Base-by-base conservation (phyloP, 1,140 invertebrate genomes). In the Drosophila erecta region DNA sequence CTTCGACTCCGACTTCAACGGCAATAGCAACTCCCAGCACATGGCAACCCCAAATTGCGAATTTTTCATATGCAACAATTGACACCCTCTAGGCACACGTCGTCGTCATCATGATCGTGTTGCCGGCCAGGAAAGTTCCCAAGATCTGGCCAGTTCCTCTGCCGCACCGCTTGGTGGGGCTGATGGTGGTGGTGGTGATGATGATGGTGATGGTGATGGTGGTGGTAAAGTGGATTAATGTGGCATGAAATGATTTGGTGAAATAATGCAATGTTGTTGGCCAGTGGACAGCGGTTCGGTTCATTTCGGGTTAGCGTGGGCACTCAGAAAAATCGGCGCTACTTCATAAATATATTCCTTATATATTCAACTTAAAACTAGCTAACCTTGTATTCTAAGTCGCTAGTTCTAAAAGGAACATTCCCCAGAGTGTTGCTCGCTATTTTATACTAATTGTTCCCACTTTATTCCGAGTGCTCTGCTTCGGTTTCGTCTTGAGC, bases 221-320 rank as follows among this genome's bases (percentile, higher is more conserved):
- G 84, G 87, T 87, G 85, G 84, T 89, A 89, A 89, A 89, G 84
- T 89, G 84, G 84, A 89, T 89, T 89, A 89, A 89, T 89, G 85
- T 89, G 84, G 84, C 84, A 89, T 89, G 84, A 89, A 89, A 89
- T 89, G 84, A 89, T 89, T 89, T 89, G 83, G 71, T 87, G 83
- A 89, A 87, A 87, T 86, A 86, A 81, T 86, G 83, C 81, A 70
- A 70, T 70, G 65, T 70, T 70, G 67, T 56, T 70, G 67, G 65
- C 53, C 65, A 69, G 65, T 70, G 67, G 67, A 86, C 74, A 81
- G 79, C 76, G 56, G 57, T 76, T 76, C 66, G 66, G 57, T 81
- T 76, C 60, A 72, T 40, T 71, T 69, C 65, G 83, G 71, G 58
- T 54, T 77, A 65, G 64, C 20, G 8, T 30, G 20, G 35, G 33